Evolutionary conservation across 2,888 invertebrate genomes (phyloP), one percentile per base, ranked within the genome.

Genomic region (Salticus scenicus): DNA sequence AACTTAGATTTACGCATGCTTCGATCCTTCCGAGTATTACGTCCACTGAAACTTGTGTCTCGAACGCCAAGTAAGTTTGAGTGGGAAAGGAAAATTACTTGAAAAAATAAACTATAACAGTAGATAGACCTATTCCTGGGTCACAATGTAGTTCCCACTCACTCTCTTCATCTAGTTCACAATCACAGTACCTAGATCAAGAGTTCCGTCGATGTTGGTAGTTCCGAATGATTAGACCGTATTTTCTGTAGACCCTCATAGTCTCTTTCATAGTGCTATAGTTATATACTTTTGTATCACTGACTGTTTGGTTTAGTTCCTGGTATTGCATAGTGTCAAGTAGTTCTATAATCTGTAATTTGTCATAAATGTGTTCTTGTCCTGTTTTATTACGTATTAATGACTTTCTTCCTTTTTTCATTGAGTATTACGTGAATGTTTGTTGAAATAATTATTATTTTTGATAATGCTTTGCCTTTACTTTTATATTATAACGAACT

Each of bases 1-100:
- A 89, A 89, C 88, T 96, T 99, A 94, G 98, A 99, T 94, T 96
- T 99, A 93, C 95, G 98, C 93, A 98, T 98, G 95, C 96, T 99
- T 93, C 95, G 99, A 93, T 99, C 99, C 91, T 98, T 99, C 94
- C 96, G 99, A 93, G 99, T 99, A 92, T 95, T 99, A 93, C 95
- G 99, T 93, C 99, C 99, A 92, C 95, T 99, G 93, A 99, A 99
- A 95, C 95, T 99, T 94, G 99, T 99, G 93, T 98, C 98, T 93
- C 96, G 98, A 94, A 98, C 99, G 94, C 98, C 99, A 96, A 99
- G 99, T 99, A 97, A 98, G 98, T 94, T 20, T 37, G 63, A 76
- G 74, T 76, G 75, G 72, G 67, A 86, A 30, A 42, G 57, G 14
- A 33, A 17, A 28, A 33, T 30, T 10, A 27, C 12, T 28, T 20